Evolutionary conservation across 2,888 invertebrate species (phyloP).

Genomic region (Drosophila atripex): DNA sequence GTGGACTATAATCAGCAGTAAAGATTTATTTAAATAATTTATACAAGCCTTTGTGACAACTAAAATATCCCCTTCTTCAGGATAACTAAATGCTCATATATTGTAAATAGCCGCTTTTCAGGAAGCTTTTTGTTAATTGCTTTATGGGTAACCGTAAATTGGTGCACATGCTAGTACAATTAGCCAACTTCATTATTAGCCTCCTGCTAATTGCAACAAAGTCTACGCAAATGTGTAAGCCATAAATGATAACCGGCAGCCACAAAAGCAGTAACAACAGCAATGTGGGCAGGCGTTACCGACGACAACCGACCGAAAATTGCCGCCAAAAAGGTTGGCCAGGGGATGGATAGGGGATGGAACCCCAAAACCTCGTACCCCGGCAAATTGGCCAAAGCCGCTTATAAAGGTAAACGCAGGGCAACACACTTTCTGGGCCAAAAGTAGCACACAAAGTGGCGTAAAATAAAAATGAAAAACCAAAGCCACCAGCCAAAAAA

Average conservation of each 20-base stretch:
- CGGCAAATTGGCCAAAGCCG: constrained; percentile 76
- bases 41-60: no score
- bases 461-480: constrained; percentile 37
- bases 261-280: constrained; percentile 56
- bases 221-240: constrained; percentile 70
- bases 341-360: not conserved
- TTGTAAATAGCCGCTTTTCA: not conserved
- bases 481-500: constrained; percentile 10
- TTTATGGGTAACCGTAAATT: constrained; percentile 39
- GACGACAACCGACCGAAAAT: constrained; percentile 44
- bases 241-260: constrained; percentile 76
- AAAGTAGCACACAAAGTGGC: constrained; percentile 72
- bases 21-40: no score
- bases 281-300: not conserved
- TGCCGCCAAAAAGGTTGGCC: constrained; percentile 39
- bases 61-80: no score
- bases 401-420: constrained; percentile 76
- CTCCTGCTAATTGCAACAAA: constrained; percentile 51
- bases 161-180: constrained; percentile 41
- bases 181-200: constrained; percentile 60
- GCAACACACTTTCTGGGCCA: constrained; percentile 66
- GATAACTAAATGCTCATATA: no score
- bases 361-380: constrained; percentile 15
- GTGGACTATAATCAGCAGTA: no score
- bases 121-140: constrained; percentile 27